Evolutionary conservation across 2,113 vertebrate genomes (phyloP), one percentile per base, ranked within the genome.

Genomic region (Caracal caracal): DNA sequence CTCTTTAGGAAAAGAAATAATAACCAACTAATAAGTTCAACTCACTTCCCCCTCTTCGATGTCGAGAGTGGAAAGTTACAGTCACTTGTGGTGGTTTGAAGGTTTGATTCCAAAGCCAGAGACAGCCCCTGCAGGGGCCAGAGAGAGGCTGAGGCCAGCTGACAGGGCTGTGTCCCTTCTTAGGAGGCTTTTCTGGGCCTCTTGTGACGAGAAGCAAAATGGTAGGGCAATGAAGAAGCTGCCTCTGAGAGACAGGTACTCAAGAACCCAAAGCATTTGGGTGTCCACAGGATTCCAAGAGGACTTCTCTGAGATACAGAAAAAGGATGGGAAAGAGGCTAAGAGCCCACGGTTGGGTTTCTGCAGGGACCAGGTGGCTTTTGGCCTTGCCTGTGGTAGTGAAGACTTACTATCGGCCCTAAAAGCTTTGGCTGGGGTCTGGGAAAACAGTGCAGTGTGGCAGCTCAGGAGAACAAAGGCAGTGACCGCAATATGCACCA

Each of bases 311-410:
- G 15, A 33, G 30, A 28, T 24, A 33, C 17, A 30, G 17, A 33
- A 22, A 43, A 37, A 37, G 76, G 43, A n/a, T 4, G 51, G 15
- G 40, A 63, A 49, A n/a, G 2, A 22, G 20, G 33, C 35, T 33
- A 10, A 43, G 53, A 43, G 61, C 15, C 35, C 5, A 1, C 1
- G 2, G 22, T 3, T 2, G 6, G 33, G 68, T 10, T 63, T 76
- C 43, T 20, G 51, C 47, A 76, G 33, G 56, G n/a, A 17, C 0
- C n/a, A 96, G 59, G 56, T 1, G 40, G 24, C 35, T 28, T 75
- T 68, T 2, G 19, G 17, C 11, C 5, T 1, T 13, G 11, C 49
- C 7, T 8, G 9, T 1, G 0, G 20, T 35, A 71, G 13, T 1
- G 30, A 59, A 51, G 33, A 37, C 61, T 73, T 35, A 19, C 10